These are phyloP conservation scores for Drosophila lini DNA, from an alignment of 1,140 invertebrate species.

Conservation along the genomic window DNA sequence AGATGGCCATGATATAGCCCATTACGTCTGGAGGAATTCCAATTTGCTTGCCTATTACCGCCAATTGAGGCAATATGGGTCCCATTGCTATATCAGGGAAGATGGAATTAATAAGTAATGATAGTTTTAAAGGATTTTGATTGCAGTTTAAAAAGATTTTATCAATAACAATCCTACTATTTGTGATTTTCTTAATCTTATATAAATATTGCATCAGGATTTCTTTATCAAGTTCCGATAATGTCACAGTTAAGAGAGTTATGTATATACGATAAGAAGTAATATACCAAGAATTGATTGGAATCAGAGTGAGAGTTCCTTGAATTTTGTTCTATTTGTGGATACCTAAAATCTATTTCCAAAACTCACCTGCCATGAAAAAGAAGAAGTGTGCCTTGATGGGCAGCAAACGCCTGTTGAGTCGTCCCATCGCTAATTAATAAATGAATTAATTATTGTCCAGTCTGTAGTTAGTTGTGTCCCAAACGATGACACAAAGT, in stretches of 20 bases:
- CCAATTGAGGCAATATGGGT: conserved; percentile 90
- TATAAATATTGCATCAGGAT: conserved; percentile 14
- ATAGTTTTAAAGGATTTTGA: neutral
- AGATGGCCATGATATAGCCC: conserved; percentile 88
- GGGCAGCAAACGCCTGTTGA: conserved; percentile 88
- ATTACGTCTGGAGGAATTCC: conserved; percentile 90
- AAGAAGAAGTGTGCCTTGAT: conserved; percentile 93
- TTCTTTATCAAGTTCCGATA: neutral
- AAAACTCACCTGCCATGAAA: conserved; percentile 90
- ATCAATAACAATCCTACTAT: neutral
- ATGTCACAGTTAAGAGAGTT: conserved; percentile 6
- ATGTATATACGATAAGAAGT: conserved; percentile 6
- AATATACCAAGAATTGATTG: neutral
- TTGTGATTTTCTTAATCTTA: neutral
- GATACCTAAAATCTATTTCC: neutral
- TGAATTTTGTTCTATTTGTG: conserved; percentile 1
- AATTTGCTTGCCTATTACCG: conserved; percentile 90
- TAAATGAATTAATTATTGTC: conserved; percentile 70
- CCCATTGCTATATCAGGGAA: conserved; percentile 86
- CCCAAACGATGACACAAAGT: conserved; percentile 14
- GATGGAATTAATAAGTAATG: neutral
- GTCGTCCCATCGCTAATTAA: conserved; percentile 85
- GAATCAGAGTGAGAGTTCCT: neutral
- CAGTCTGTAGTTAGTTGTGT: conserved; percentile 9
- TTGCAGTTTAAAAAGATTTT: too few relatives aligned